phyloP scores from a whole-genome alignment of 2,113 vertebrate genomes.

The Machaerirhynchus nigripectus region DNA sequence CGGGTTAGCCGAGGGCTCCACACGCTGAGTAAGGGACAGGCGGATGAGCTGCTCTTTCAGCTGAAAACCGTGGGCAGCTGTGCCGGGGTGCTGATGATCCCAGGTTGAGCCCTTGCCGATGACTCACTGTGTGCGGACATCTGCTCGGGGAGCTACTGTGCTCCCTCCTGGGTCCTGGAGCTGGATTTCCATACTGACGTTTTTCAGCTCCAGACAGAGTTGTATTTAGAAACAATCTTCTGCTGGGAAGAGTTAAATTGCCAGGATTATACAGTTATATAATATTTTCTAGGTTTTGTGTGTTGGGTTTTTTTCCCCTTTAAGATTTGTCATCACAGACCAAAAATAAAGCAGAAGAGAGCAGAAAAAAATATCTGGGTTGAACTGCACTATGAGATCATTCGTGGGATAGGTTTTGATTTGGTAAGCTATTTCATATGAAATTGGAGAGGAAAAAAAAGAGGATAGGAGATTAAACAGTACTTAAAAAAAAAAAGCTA shows the following conservation, averaged over 20 bases:
- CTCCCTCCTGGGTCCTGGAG: background rate
- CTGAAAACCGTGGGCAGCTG: background rate
- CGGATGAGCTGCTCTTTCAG: background rate
- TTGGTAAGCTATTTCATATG: background rate
- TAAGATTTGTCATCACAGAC: background rate
- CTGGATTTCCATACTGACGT: background rate
- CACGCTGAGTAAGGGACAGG: background rate
- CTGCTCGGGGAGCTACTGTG: background rate
- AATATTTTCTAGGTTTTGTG: background rate
- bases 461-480: background rate
- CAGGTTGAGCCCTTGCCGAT: background rate
- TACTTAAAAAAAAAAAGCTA: background rate
- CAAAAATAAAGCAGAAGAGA: conserved; percentile 18
- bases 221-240: background rate
- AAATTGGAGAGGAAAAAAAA: background rate
- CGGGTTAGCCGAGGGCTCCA: background rate
- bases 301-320: background rate
- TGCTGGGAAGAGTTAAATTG: background rate
- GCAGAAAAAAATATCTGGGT: background rate
- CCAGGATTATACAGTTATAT: background rate
- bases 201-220: background rate
- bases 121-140: background rate
- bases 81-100: background rate
- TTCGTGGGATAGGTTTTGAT: background rate
- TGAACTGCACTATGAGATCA: background rate